Base-by-base conservation (phyloP, 1,140 invertebrate genomes). In the Drosophila repleta region DNA sequence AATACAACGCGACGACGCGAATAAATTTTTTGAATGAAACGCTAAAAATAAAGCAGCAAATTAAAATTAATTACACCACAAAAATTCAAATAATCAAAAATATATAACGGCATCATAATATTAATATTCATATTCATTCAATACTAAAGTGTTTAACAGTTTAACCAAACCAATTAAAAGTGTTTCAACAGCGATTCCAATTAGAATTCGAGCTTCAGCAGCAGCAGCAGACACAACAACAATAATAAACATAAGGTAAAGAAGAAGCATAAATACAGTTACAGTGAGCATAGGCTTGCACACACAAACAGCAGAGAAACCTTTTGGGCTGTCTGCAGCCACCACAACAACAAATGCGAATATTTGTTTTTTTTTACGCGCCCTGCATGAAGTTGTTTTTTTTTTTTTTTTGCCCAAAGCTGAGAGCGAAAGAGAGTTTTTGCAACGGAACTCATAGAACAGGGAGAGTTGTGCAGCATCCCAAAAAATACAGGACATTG, bases 401-500 rank as follows among this genome's bases (percentile, higher is more conserved):
- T 41, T 62, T 56, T 39, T 24, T 77, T 76, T 71, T 66, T 65
- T 67, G 70, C 66, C 63, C 37, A 68, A 53, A 20, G 37, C 43
- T 43, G 66, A 57, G 70, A 46, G 51, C 37, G 5, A 35, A 13
- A 53, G 56, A 62, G 52, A 57, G 65, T 26, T 29, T 45, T 64
- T 45, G 37, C 61, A 7, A 45, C 26, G 52, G 60, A 67, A 53
- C 52, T 64, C 53, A 51, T 48, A 32, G 7, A 64, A 60, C 43
- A 60, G 61, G 71, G 81, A 78, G 81, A 85, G 83, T 87, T 87
- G 63, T 87, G 82, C 82, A 87, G 82, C 82, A 62, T 88, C 76
- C 45, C 21, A 66, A 58, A 64, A 72, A 29, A 29, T n/a, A n/a
- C 26, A 29, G 69, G 49, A 24, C 20, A 15, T 37, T 10, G 45